Evolutionary conservation across 53 echinoderm and acorn worm species (phyloP).

Genomic region (Zoroaster sp.): DNA sequence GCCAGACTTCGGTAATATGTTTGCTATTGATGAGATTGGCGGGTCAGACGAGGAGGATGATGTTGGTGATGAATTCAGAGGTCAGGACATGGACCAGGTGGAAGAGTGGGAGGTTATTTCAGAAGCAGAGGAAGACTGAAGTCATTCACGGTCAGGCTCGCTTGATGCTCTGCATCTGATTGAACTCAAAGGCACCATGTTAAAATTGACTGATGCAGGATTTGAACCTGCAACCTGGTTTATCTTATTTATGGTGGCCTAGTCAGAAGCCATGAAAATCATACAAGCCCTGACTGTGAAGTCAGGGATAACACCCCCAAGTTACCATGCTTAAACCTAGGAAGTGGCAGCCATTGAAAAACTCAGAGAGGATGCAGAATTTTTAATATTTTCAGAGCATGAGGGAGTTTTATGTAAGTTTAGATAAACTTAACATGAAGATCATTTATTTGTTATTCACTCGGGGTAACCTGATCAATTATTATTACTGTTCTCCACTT

Average conservation of each 20-base stretch:
- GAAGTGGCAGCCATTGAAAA: no score
- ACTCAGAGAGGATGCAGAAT: no score
- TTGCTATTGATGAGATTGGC: conserved; percentile 45
- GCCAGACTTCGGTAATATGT: conserved; percentile 20
- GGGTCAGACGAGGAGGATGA: conserved; percentile 18
- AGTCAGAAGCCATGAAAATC: background rate
- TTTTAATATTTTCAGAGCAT: no score
- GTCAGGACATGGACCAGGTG: conserved; percentile 4
- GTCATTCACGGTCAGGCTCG: background rate
- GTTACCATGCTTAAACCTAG: no score
- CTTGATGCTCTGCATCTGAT: no score
- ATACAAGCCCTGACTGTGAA: background rate
- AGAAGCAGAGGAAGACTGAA: conserved; percentile 34
- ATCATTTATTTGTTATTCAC: no score
- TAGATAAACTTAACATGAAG: no score
- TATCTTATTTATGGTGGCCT: background rate
- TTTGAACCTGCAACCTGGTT: background rate
- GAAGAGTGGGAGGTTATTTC: conserved; percentile 44
- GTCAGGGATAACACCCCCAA: background rate
- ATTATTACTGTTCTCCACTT: no score
- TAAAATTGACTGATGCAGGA: no score
- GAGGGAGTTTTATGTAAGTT: no score
- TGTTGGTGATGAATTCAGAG: background rate
- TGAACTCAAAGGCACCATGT: background rate
- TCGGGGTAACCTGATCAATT: no score